phyloP scores from a whole-genome alignment of 2,888 invertebrate species.

The Mesorhabditis sp. region DNA sequence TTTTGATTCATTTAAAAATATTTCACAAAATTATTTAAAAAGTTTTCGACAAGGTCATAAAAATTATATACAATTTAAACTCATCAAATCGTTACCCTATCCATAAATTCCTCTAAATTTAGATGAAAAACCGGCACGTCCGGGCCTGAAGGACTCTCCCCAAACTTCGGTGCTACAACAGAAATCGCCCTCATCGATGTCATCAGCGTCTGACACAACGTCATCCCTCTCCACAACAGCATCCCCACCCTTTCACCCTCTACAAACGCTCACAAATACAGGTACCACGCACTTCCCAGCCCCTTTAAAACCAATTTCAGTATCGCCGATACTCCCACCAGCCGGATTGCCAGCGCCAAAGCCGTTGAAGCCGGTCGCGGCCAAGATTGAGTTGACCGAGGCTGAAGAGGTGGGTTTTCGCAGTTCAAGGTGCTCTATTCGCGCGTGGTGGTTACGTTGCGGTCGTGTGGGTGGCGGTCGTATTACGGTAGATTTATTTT shows the following conservation, averaged over 20 bases:
- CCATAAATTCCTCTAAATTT: no score
- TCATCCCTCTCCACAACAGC: slow-evolving; percentile 28
- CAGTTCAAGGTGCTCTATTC: neutral
- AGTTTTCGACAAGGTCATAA: no score
- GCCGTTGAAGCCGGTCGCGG: slow-evolving; percentile 19
- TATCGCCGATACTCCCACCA: neutral
- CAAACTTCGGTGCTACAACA: neutral
- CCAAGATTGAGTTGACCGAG: slow-evolving; percentile 6
- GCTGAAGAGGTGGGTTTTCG: neutral
- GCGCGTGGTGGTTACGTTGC: neutral
- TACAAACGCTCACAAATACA: slow-evolving; percentile 8
- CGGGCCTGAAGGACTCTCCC: neutral
- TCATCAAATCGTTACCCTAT: no score
- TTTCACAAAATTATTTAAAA: no score
- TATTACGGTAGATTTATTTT: no score
- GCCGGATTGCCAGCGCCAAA: slow-evolving; percentile 29
- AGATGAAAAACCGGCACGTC: no score
- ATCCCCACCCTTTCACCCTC: slow-evolving; percentile 18
- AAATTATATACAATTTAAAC: no score
- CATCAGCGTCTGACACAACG: slow-evolving; percentile 39
- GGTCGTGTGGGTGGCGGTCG: no score
- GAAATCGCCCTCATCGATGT: slow-evolving; percentile 18
- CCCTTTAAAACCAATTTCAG: neutral
- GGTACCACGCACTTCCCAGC: neutral
- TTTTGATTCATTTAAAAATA: no score